Conservation (phyloP, 2,113 vertebrate species). For the Clupea harengus region DNA sequence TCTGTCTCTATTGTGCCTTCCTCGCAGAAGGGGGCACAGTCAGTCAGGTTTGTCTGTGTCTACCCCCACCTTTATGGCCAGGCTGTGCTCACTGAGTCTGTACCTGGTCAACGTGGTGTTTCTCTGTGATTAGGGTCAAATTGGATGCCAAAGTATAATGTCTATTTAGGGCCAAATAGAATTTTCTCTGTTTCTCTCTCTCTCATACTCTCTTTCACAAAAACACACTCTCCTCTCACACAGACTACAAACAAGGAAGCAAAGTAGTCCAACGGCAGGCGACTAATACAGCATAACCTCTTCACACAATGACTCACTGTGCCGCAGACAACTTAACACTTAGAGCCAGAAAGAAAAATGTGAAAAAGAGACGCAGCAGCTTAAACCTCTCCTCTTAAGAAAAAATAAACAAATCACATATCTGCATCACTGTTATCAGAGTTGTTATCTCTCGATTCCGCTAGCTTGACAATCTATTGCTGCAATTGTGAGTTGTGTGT, state of each 20-base stretch:
- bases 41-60: too few relatives aligned
- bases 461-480: background rate
- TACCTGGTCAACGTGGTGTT: too few relatives aligned
- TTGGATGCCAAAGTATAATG: too few relatives aligned
- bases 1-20: too few relatives aligned
- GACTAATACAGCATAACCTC: background rate
- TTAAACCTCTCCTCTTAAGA: background rate
- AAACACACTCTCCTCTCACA: conserved; percentile 18
- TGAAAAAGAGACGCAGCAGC: background rate
- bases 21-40: too few relatives aligned
- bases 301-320: background rate
- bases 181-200: conserved; percentile 28
- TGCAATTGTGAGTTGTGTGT: background rate
- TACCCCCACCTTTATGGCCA: too few relatives aligned
- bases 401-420: background rate
- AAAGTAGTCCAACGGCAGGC: background rate
- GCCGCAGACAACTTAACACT: background rate
- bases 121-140: too few relatives aligned
- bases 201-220: conserved; percentile 16
- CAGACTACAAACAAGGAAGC: background rate
- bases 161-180: too few relatives aligned
- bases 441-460: background rate
- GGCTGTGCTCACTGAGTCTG: too few relatives aligned
- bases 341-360: background rate
- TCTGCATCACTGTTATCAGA: background rate